Conservation (phyloP, 1,140 invertebrate genomes). For the Chrysomallon squamiferum region DNA sequence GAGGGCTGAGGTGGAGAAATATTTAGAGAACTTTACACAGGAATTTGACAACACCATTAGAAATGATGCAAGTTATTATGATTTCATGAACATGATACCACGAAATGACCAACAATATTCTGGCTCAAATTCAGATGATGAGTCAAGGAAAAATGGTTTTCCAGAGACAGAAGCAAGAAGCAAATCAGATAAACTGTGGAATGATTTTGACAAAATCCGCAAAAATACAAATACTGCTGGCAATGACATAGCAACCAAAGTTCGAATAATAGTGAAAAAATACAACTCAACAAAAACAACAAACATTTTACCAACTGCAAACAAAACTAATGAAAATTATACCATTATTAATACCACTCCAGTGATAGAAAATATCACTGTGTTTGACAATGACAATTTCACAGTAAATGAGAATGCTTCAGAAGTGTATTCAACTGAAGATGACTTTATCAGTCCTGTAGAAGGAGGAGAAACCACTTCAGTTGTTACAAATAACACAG, state of each 20-base stretch:
- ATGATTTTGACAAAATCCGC: slow-evolving; percentile 1
- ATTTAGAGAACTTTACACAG: slow-evolving; percentile 20
- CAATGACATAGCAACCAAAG: neutral
- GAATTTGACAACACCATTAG: slow-evolving; percentile 28
- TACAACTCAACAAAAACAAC: neutral
- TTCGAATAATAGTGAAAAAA: slow-evolving; percentile 10
- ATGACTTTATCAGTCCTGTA: too few relatives aligned
- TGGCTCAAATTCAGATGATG: neutral
- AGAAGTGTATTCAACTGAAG: too few relatives aligned
- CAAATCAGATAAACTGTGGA: neutral
- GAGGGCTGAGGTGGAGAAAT: slow-evolving; percentile 22
- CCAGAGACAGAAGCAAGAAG: neutral
- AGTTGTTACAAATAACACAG: too few relatives aligned
- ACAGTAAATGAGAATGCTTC: too few relatives aligned
- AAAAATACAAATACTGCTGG: slow-evolving; percentile 10
- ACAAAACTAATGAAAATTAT: neutral
- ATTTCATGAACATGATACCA: slow-evolving; percentile 16
- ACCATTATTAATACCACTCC: too few relatives aligned
- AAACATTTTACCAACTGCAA: neutral
- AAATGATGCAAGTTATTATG: slow-evolving; percentile 17
- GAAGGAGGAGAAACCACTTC: too few relatives aligned
- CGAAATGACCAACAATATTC: neutral
- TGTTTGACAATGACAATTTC: too few relatives aligned
- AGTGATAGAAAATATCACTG: too few relatives aligned
- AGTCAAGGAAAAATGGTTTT: neutral